A percentile compares a stretch with the other conserved stretches of the same genome.
These are phyloP conservation scores for Sardinella longiceps DNA, from an alignment of 2,797 vertebrate genomes.

Conservation along the genomic window DNA sequence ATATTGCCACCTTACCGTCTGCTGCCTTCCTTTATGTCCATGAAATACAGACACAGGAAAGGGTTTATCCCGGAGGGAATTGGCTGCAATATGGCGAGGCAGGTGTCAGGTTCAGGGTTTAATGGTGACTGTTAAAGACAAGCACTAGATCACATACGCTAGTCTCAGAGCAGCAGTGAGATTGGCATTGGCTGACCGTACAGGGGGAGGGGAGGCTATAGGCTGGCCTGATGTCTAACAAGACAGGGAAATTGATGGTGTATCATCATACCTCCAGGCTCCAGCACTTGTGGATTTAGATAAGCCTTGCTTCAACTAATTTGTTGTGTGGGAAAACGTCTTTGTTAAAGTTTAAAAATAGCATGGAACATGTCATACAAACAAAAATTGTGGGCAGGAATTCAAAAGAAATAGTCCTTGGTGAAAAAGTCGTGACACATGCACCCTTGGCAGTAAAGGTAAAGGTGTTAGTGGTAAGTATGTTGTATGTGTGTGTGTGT, in stretches of 20 bases:
- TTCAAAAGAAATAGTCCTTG: neutral
- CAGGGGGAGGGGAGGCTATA: too few species aligned
- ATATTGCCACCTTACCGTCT: neutral
- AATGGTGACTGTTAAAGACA: constrained; percentile 3
- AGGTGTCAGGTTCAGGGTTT: constrained; percentile 3
- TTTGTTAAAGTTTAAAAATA: neutral
- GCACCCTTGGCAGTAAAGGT: neutral
- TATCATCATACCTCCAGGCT: too few species aligned
- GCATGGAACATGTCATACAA: too few species aligned
- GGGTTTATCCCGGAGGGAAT: neutral
- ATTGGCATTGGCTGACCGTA: neutral
- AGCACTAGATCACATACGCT: neutral
- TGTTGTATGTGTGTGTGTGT: too few species aligned
- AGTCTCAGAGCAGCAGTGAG: neutral
- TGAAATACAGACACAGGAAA: neutral
- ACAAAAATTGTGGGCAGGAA: neutral
- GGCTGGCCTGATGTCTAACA: neutral
- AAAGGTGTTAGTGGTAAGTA: too few species aligned
- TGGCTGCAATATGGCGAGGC: neutral
- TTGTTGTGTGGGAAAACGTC: neutral
- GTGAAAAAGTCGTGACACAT: neutral
- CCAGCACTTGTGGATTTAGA: neutral
- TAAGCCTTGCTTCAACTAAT: neutral
- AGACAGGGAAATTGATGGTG: neutral
- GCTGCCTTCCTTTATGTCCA: neutral